phyloP scores from a whole-genome alignment of 2,797 vertebrate genomes.

The Phalloptychus januarius region DNA sequence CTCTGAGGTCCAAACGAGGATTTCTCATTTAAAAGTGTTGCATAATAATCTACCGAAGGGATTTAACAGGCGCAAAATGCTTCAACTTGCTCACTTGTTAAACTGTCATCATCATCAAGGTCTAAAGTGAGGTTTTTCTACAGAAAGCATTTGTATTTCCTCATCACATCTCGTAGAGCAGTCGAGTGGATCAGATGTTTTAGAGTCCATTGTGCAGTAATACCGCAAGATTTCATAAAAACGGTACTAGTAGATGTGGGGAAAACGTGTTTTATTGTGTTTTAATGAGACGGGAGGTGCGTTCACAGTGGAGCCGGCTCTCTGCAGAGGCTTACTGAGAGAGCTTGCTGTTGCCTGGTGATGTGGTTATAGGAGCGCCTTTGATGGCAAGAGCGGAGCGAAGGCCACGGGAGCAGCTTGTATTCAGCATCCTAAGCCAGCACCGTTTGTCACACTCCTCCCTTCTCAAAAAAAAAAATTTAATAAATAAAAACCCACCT shows the following conservation, averaged over 20 bases:
- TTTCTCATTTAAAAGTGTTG: conserved; percentile 28
- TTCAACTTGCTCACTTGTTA: not conserved
- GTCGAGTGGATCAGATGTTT: not conserved
- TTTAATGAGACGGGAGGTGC: not conserved
- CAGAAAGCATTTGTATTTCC: conserved; percentile 22
- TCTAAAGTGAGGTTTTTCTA: not conserved
- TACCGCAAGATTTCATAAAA: not conserved
- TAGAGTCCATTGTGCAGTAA: not conserved
- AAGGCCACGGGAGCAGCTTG: conserved; percentile 72
- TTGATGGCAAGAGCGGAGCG: conserved; percentile 48
- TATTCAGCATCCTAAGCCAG: conserved; percentile 59
- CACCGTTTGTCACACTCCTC: conserved; percentile 33
- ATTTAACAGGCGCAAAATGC: conserved; percentile 24
- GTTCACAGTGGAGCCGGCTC: not conserved
- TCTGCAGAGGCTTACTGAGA: conserved; percentile 22
- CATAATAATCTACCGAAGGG: conserved; percentile 20
- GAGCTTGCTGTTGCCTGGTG: conserved; percentile 51
- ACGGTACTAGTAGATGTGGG: not conserved
- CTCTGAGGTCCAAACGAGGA: conserved; percentile 7
- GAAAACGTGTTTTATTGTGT: not conserved
- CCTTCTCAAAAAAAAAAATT: conserved; percentile 18
- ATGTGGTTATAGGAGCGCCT: conserved; percentile 46
- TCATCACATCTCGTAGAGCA: not conserved
- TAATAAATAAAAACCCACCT: conserved; percentile 51
- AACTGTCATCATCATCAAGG: not conserved